phyloP scores from a whole-genome alignment of 2,797 vertebrate species.

The Philypnodon macrostomus region DNA sequence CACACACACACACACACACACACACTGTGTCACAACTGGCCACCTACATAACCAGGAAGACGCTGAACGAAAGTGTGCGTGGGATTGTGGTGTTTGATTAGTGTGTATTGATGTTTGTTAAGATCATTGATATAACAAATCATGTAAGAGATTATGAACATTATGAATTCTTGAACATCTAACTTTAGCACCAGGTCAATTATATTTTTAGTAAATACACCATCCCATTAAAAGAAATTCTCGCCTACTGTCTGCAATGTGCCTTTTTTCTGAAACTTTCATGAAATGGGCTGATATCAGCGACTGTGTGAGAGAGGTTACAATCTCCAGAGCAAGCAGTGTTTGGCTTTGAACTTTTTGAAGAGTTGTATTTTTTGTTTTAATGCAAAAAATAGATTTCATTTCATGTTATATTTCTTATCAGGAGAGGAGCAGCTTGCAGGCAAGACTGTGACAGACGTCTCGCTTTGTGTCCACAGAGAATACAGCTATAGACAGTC shows the following conservation, averaged over 20 bases:
- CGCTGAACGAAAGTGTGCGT: too few species aligned
- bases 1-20: too few species aligned
- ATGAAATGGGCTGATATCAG: slow-evolving; percentile 23
- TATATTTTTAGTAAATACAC: slow-evolving; percentile 19
- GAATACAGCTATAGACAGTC: slow-evolving; percentile 30
- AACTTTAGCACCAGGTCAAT: slow-evolving; percentile 12
- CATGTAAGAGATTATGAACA: too few species aligned
- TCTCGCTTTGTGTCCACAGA: slow-evolving; percentile 39
- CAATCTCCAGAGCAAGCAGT: slow-evolving; percentile 19
- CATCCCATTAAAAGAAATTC: slow-evolving; percentile 6
- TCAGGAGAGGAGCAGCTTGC: slow-evolving; percentile 38
- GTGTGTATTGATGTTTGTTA: too few species aligned
- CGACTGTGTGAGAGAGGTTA: slow-evolving; percentile 17
- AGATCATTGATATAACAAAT: too few species aligned
- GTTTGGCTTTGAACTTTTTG: slow-evolving; percentile 29
- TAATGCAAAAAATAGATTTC: slow-evolving; percentile 26
- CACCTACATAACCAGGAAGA: too few species aligned
- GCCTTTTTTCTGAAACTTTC: slow-evolving; percentile 7
- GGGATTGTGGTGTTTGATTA: too few species aligned
- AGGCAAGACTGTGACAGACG: slow-evolving; percentile 34
- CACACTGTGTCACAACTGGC: too few species aligned
- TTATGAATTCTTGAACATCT: too few species aligned
- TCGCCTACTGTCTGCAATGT: not conserved
- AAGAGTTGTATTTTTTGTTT: not conserved
- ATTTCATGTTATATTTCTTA: slow-evolving; percentile 20